phyloP scores from a whole-genome alignment of 2,888 invertebrate genomes.

The Hypomecis punctinalis region DNA sequence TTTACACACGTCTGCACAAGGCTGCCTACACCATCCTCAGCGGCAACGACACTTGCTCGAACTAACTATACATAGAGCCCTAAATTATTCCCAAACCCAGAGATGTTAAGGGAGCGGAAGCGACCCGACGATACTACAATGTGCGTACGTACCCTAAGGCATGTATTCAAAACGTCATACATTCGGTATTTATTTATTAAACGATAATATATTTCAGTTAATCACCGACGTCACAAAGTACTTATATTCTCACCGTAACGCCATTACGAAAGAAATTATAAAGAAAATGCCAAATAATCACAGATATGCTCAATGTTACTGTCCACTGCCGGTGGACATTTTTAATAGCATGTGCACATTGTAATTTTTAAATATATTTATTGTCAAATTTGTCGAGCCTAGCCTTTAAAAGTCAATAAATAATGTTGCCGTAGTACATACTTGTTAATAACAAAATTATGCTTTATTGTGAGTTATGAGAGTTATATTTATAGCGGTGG shows the following conservation, averaged over 20 bases:
- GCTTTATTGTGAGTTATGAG: conserved; percentile 73
- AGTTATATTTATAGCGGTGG: conserved; percentile 75
- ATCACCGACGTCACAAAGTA: conserved; percentile 68
- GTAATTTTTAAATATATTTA: conserved; percentile 69
- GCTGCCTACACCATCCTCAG: neutral
- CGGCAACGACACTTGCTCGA: neutral
- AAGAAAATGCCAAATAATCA: conserved; percentile 67
- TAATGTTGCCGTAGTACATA: conserved; percentile 74
- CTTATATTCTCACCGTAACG: conserved; percentile 54
- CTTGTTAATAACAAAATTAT: conserved; percentile 78
- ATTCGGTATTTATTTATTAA: conserved; percentile 54
- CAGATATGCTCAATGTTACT: conserved; percentile 68
- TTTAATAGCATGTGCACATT: conserved; percentile 69
- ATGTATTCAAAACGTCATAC: conserved; percentile 53
- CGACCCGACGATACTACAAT: conserved; percentile 59
- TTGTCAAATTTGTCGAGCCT: conserved; percentile 69
- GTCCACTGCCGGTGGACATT: conserved; percentile 52
- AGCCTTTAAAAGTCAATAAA: conserved; percentile 70
- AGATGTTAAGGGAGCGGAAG: conserved; percentile 58
- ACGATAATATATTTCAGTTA: conserved; percentile 53
- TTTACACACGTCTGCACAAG: neutral
- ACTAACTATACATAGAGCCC: conserved; percentile 7
- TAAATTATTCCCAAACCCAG: conserved; percentile 27
- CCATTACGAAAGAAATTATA: conserved; percentile 43
- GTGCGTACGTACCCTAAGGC: conserved; percentile 72